A percentile compares a stretch with the other conserved stretches of the same genome.
phyloP scores from a whole-genome alignment of 2,888 invertebrate species.

The Eupithecia insigniata region DNA sequence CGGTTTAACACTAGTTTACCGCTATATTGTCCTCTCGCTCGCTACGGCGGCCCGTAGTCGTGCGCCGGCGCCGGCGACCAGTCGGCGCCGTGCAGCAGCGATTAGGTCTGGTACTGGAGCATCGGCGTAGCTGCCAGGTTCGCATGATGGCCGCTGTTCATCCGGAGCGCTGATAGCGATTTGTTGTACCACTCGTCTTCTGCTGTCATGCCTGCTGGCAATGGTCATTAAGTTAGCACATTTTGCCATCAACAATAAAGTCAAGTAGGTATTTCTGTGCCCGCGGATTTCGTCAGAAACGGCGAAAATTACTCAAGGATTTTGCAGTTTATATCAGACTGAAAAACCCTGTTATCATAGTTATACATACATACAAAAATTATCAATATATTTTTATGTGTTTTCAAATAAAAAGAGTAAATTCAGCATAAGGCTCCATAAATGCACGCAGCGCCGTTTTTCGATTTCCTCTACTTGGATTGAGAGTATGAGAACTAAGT shows the following conservation, averaged over 20 bases:
- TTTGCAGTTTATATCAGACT: not conserved
- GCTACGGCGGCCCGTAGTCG: conserved; percentile 78
- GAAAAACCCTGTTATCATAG: not conserved
- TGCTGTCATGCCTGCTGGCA: conserved; percentile 91
- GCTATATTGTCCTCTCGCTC: conserved; percentile 33
- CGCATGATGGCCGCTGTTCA: conserved; percentile 98
- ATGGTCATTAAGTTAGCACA: not conserved
- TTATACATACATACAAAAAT: not conserved
- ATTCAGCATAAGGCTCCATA: not conserved
- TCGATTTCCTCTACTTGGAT: not conserved
- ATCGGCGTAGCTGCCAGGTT: conserved; percentile 98
- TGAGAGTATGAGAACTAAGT: not conserved
- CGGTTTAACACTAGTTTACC: conserved; percentile 20
- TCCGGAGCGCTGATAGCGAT: conserved; percentile 97
- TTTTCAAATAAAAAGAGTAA: not conserved
- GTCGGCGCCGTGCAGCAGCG: conserved; percentile 84
- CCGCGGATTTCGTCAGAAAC: not conserved
- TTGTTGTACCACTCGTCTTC: conserved; percentile 99
- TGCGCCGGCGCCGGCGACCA: conserved; percentile 80
- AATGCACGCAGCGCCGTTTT: not conserved
- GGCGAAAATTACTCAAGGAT: not conserved
- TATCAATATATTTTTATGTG: not conserved
- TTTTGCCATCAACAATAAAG: not conserved
- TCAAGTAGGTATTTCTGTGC: not conserved
- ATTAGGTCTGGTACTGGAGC: conserved; percentile 99